A percentile compares a stretch with the other conserved stretches of the same genome.
phyloP scores from a whole-genome alignment of 2,113 vertebrate genomes.

The Cyphomyrus discorhynchus region DNA sequence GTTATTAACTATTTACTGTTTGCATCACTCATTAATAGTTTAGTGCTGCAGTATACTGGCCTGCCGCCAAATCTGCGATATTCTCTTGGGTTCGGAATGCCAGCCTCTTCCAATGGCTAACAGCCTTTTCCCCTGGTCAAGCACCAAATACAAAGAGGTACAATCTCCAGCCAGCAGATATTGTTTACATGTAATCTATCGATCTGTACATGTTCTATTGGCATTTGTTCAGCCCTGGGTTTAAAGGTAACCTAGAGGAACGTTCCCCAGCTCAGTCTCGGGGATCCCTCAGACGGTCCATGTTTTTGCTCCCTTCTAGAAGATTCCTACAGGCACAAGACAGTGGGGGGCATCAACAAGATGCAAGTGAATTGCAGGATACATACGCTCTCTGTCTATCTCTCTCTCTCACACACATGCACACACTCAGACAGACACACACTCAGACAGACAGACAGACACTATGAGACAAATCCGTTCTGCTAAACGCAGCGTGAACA shows the following conservation, averaged over 20 bases:
- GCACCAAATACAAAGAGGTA: not conserved
- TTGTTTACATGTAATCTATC: not conserved
- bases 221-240: not conserved
- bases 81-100: not conserved
- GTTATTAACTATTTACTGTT: not conserved
- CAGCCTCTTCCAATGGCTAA: not conserved
- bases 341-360: too few relatives aligned
- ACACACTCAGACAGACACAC: not conserved
- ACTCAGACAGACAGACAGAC: not conserved
- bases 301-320: too few relatives aligned
- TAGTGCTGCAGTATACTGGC: not conserved
- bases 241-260: not conserved
- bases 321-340: too few relatives aligned
- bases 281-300: too few relatives aligned
- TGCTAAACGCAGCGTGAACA: not conserved
- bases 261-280: not conserved
- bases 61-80: not conserved
- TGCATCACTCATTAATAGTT: not conserved
- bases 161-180: not conserved
- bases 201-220: not conserved
- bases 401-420: not conserved
- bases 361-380: not conserved
- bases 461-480: not conserved
- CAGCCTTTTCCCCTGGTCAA: not conserved
- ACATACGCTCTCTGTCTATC: not conserved